Base-by-base conservation (phyloP, 2,113 vertebrate genomes). In the Nymphicus hollandicus region DNA sequence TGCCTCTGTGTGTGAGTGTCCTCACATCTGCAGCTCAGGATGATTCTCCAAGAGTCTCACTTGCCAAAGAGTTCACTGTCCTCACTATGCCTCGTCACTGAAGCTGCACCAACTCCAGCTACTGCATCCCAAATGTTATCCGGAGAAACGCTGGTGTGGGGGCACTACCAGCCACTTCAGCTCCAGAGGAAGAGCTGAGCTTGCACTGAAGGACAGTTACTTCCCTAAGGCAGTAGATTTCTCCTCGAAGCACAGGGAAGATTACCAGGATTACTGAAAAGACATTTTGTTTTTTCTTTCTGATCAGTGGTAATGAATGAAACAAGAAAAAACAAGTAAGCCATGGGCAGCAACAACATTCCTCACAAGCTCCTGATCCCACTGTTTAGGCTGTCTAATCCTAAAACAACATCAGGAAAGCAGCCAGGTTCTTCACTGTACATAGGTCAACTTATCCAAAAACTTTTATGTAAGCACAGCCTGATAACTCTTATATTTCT, bases 81-180 rank as follows among this genome's bases (percentile, higher is more conserved):
- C 23, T 17, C 9, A 11, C 53, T 6, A 15, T 9, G n/a, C 17
- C 39, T 43, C 35, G 17, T 46, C 70, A 16, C 33, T 8, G 33
- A 47, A 33, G 35, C n/a, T 4, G n/a, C 81, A 68, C 35, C 61
- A 23, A 29, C 2, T 14, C 11, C 55, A 76, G 39, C 29, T 29
- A 41, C 31, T 1, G 3, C 49, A 63, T 10, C 43, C 46, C 37
- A 3, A 27, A 2, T 10, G n/a, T 41, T 10, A 22, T 9, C 13
- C 0, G 0, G 27, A 25, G 35, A 72, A 22, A 27, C 1, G 15
- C 50, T 47, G 65, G 5, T 25, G 47, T 20, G 20, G 69, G 1
- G 29, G 71, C 68, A 47, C 23, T 35, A 7, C 15, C 2, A 5
- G 18, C 3, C 3, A 2, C 23, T 5, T 1, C 46, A 47, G 71